These are phyloP conservation scores for Micropoecilia bifurca DNA, from an alignment of 2,797 vertebrate genomes.

Conservation along the genomic window DNA sequence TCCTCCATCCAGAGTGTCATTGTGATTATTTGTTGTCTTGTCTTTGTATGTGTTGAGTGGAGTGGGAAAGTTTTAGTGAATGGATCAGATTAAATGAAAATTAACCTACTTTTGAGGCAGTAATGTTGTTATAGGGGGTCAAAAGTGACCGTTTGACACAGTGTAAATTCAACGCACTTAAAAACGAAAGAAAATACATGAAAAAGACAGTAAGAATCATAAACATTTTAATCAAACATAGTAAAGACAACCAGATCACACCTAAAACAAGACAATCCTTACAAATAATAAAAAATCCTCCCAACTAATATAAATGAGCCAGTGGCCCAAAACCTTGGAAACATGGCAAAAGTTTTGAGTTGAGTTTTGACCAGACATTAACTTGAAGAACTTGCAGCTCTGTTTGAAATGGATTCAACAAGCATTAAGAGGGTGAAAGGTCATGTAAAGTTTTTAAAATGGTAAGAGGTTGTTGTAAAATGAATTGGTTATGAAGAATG, in stretches of 20 bases:
- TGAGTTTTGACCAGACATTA: neutral
- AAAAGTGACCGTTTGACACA: neutral
- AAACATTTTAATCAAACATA: neutral
- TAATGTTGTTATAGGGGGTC: neutral
- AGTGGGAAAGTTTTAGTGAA: neutral
- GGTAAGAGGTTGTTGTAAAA: neutral
- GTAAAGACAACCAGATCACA: neutral
- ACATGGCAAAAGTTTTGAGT: neutral
- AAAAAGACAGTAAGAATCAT: neutral
- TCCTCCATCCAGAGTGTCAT: neutral
- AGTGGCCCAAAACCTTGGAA: neutral
- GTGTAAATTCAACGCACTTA: neutral
- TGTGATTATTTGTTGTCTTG: neutral
- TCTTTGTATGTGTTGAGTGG: neutral
- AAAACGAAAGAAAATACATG: neutral
- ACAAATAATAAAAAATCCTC: neutral
- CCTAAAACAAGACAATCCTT: neutral
- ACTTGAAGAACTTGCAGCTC: neutral
- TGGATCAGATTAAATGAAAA: neutral
- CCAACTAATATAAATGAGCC: neutral
- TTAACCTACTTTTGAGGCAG: neutral
- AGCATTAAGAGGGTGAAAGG: neutral
- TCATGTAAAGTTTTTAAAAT: neutral
- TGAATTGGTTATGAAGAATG: neutral
- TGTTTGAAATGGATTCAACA: neutral